phyloP scores from a whole-genome alignment of 2,888 invertebrate genomes.

The Gymnoscelis rufifasciata region DNA sequence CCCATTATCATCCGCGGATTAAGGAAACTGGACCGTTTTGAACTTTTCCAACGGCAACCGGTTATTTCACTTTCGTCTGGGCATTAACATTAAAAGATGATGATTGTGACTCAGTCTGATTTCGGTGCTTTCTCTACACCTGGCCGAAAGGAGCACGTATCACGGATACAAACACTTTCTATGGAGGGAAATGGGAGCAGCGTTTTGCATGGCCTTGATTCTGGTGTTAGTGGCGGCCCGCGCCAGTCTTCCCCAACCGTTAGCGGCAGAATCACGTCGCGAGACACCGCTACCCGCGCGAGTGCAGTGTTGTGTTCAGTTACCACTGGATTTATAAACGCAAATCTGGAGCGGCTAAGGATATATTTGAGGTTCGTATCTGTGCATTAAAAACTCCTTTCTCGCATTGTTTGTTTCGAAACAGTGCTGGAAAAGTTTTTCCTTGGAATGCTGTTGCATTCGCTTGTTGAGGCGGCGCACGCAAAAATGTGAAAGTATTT shows the following conservation, averaged over 20 bases:
- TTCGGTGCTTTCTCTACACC: conserved; percentile 75
- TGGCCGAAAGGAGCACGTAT: conserved; percentile 70
- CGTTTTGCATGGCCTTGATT: conserved; percentile 75
- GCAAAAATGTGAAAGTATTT: conserved; percentile 61
- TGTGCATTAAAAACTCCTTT: conserved; percentile 6
- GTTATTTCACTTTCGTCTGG: conserved; percentile 64
- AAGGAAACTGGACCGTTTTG: conserved; percentile 17
- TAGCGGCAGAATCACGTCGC: conserved; percentile 33
- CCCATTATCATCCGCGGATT: conserved; percentile 20
- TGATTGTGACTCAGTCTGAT: conserved; percentile 67
- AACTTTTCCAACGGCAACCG: conserved; percentile 60
- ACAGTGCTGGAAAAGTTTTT: conserved; percentile 28
- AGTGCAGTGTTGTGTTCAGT: conserved; percentile 43
- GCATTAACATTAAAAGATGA: conserved; percentile 46
- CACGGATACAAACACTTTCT: conserved; percentile 76
- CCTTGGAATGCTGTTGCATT: conserved; percentile 21
- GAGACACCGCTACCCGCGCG: conserved; percentile 48
- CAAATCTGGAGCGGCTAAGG: conserved; percentile 66
- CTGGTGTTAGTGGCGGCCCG: conserved; percentile 42
- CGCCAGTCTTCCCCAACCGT: conserved; percentile 50
- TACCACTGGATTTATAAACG: conserved; percentile 46
- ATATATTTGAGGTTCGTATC: conserved; percentile 53
- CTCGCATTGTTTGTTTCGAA: conserved; percentile 36
- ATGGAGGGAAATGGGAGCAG: conserved; percentile 71
- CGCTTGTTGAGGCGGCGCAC: conserved; percentile 22